Conservation (phyloP, 2,113 vertebrate genomes). For the Gambusia holbrooki region DNA sequence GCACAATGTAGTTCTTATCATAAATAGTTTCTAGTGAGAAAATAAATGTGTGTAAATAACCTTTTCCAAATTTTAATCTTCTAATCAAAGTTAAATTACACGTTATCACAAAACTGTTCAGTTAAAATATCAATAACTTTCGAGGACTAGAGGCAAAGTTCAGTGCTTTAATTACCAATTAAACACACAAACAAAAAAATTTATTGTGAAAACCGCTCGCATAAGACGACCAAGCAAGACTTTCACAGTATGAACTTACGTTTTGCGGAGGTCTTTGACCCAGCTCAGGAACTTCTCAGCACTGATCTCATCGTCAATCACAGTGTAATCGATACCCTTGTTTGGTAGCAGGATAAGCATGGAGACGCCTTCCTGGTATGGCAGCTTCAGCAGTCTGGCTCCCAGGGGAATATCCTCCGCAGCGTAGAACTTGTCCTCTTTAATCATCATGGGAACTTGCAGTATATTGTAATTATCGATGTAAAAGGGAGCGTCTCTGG, state of each 20-base stretch:
- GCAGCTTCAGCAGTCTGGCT: conserved; percentile 86
- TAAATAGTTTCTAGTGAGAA: no score
- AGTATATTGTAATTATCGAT: conserved; percentile 86
- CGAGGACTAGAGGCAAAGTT: no score
- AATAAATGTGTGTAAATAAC: no score
- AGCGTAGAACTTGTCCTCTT: conserved; percentile 76
- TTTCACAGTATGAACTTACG: conserved; percentile 49
- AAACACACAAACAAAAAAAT: no score
- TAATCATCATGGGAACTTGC: conserved; percentile 89
- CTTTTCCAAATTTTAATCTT: no score
- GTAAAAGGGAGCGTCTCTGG: conserved; percentile 80
- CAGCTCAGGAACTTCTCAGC: conserved; percentile 82
- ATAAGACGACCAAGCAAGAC: background rate
- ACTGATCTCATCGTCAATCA: conserved; percentile 86
- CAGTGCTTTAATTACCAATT: no score
- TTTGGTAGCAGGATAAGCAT: conserved; percentile 91
- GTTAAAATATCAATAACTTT: no score
- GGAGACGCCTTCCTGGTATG: conserved; percentile 84
- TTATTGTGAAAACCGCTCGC: background rate
- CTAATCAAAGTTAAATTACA: no score
- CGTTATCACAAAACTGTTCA: no score
- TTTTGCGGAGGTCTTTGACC: conserved; percentile 80
- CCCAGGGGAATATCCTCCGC: conserved; percentile 79
- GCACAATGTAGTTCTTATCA: no score
- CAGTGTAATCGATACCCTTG: conserved; percentile 81